Conservation (phyloP, 2,888 invertebrate species). For the Odontomyia ornata region DNA sequence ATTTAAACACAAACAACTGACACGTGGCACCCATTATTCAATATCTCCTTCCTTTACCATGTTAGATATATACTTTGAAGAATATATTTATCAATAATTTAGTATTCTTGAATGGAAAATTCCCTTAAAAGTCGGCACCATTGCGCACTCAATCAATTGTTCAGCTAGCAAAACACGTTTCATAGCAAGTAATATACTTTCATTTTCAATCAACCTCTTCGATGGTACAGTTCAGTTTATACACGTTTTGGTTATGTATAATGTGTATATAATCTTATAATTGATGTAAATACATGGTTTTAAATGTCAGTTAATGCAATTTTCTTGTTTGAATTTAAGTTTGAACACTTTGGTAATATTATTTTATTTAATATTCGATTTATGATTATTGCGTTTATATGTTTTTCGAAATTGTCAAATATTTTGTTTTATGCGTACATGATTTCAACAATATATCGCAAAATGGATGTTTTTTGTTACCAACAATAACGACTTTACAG, state of each 20-base stretch:
- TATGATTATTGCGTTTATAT: constrained; percentile 22
- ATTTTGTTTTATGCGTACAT: not conserved
- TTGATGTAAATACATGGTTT: constrained; percentile 4
- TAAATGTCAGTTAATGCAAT: not conserved
- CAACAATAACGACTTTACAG: constrained; percentile 36
- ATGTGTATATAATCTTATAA: constrained; percentile 10
- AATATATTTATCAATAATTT: too few species aligned
- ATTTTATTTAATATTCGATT: constrained; percentile 16
- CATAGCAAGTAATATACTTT: too few species aligned
- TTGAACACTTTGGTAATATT: constrained; percentile 46
- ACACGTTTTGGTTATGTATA: not conserved
- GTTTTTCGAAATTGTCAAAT: not conserved
- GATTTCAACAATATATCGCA: constrained; percentile 26
- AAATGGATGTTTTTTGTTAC: constrained; percentile 15
- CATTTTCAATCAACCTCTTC: constrained; percentile 8
- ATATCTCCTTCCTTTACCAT: too few species aligned
- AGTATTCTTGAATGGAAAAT: too few species aligned
- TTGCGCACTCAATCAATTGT: too few species aligned
- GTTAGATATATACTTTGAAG: too few species aligned
- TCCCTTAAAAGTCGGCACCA: too few species aligned
- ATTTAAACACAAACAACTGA: too few species aligned
- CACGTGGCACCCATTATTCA: too few species aligned
- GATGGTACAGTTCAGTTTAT: constrained; percentile 16
- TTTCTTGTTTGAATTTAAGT: not conserved
- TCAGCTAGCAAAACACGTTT: too few species aligned